phyloP scores from a whole-genome alignment of 2,113 vertebrate species.

The Centropus unirufus region DNA sequence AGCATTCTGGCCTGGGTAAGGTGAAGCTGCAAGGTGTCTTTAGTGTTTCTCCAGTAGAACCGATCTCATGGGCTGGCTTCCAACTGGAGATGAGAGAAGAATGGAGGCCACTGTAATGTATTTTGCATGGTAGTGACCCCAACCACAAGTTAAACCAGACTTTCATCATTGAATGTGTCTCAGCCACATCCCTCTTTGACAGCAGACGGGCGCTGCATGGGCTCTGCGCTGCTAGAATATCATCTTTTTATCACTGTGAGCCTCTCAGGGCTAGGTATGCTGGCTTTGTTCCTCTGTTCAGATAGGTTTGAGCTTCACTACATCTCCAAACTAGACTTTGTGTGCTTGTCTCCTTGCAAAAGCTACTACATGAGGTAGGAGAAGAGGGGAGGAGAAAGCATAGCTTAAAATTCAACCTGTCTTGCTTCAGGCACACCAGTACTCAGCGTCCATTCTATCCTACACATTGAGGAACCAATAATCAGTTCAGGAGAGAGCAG shows the following conservation, averaged over 20 bases:
- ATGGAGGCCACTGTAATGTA: background rate
- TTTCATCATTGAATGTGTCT: background rate
- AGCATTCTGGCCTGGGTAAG: background rate
- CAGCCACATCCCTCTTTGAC: background rate
- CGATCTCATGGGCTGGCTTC: constrained; percentile 12
- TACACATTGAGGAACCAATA: background rate
- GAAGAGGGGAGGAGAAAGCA: accelerated
- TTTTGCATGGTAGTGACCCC: background rate
- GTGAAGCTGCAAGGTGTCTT: constrained; percentile 13
- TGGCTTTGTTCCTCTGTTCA: background rate
- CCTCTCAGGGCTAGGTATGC: background rate
- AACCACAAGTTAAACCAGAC: background rate
- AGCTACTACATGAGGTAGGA: background rate
- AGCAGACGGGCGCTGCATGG: background rate
- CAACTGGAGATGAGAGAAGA: constrained; percentile 18
- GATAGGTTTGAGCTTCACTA: background rate
- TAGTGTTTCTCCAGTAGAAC: background rate
- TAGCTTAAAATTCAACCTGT: background rate
- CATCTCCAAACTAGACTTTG: background rate
- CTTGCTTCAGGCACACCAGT: background rate
- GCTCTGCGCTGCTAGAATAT: background rate
- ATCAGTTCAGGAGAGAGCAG: background rate
- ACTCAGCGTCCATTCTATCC: background rate
- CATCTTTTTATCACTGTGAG: background rate
- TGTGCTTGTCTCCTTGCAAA: background rate